Evolutionary conservation across 2,888 invertebrate genomes (phyloP).

Genomic region (Escarpia spicata): DNA sequence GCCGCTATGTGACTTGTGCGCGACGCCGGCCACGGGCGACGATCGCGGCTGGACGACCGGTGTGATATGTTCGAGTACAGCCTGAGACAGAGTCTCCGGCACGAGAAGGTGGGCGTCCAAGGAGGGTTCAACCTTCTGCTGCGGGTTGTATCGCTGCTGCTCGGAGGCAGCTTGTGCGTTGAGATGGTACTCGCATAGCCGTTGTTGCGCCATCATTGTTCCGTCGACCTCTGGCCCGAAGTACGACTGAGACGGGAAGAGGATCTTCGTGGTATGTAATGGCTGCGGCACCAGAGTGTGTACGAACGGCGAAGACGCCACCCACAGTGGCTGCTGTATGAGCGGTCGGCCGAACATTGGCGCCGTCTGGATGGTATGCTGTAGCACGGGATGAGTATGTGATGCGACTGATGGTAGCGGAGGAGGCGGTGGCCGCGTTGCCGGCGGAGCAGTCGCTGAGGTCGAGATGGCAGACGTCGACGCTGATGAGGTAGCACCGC

Average conservation of each 20-base stretch:
- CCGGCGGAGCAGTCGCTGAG: neutral
- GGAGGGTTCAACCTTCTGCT: neutral
- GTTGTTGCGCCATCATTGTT: neutral
- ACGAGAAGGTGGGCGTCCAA: neutral
- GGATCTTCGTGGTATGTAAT: neutral
- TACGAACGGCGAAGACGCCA: slow-evolving; percentile 10
- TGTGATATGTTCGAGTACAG: neutral
- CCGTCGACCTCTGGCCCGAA: neutral
- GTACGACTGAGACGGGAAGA: slow-evolving; percentile 6
- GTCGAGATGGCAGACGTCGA: slow-evolving; percentile 10
- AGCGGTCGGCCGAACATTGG: neutral
- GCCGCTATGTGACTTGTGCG: neutral
- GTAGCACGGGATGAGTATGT: neutral
- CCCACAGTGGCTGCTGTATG: slow-evolving; percentile 16
- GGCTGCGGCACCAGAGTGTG: slow-evolving; percentile 3
- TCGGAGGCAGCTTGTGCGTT: neutral
- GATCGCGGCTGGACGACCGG: neutral
- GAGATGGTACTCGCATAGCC: neutral
- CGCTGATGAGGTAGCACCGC: slow-evolving; percentile 6
- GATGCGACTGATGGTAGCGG: neutral
- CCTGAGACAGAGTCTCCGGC: neutral
- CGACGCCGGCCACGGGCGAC: slow-evolving; percentile 5
- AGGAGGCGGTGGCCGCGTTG: neutral
- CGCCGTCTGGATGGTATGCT: slow-evolving; percentile 3
- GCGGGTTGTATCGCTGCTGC: neutral